Percentiles rank a stretch among this genome's conserved stretches.
Evolutionary conservation across 2,113 vertebrate species (phyloP).

Genomic region (Gymnocephalus cernua): DNA sequence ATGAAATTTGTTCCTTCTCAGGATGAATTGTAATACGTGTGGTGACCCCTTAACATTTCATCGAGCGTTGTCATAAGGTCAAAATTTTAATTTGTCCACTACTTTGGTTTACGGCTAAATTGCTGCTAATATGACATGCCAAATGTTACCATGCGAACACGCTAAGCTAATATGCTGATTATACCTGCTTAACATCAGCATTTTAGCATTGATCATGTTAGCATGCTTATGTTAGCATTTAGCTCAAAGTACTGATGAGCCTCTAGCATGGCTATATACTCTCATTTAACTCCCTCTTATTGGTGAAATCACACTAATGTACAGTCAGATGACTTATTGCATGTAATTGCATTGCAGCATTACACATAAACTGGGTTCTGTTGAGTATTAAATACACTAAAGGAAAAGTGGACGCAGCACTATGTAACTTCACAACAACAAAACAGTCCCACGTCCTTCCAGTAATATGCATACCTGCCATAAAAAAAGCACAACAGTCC

Average conservation of each 20-base stretch:
- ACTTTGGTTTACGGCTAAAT: not conserved
- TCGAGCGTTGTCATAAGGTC: not conserved
- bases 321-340: not conserved
- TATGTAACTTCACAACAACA: constrained; percentile 11
- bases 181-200: not conserved
- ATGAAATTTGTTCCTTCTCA: not conserved
- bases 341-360: not conserved
- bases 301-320: not conserved
- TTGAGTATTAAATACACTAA: not conserved
- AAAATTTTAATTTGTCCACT: not conserved
- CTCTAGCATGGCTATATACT: not conserved
- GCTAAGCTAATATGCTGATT: not conserved
- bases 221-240: not conserved
- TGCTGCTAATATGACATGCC: too few relatives aligned
- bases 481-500: constrained; percentile 52
- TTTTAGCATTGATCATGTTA: not conserved
- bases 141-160: not conserved
- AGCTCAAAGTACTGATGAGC: not conserved
- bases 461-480: constrained; percentile 30
- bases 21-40: not conserved
- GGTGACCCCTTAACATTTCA: not conserved
- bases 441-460: constrained; percentile 27
- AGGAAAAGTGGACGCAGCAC: constrained; percentile 2
- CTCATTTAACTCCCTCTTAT: not conserved
- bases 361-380: not conserved